Base-by-base conservation (phyloP, 2,888 invertebrate species). In the Amiota communis region DNA sequence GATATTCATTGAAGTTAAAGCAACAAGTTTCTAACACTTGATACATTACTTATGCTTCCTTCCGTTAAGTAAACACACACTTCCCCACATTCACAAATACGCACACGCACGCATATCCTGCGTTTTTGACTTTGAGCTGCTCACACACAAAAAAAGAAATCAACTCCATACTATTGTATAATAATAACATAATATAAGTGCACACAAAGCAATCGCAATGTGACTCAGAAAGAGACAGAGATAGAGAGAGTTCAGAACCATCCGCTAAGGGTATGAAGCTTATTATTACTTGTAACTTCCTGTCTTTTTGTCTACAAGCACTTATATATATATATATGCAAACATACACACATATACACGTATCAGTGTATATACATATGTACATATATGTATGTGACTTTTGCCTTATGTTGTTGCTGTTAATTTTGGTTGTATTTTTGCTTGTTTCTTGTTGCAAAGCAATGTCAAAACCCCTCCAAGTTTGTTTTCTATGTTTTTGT, bases 401-500 rank as follows among this genome's bases (percentile, higher is more conserved):
- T 63, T 63, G 46, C 46, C 63, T n/a, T 63, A 46, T 63, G 63
- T 13, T 63, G 63, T 63, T 63, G 23, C 36, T 36, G n/a, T 63
- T 23, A 15, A 12, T 1, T 1, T 63, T 63, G 23, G 6, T 36
- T 63, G 46, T 23, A 51, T 73, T 72, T 56, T 6, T 10, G 64
- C 74, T 76, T 36, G 36, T 15, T 13, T 65, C 12, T 65, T 65
- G 15, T 15, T 53, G 53, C 13, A 53, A 53, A 53, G 12, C 53
- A 53, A 15, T 12, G 20, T 36, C 6, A 6, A 36, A 36, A 36
- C 8, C 36, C 36, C 36, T 23, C 36, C 36, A 36, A 36, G 12
- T 36, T 36, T 63, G 46, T 63, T 63, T 12, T 36, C 17, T n/a
- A 20, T 77, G 74, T 80, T 65, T 64, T 67, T 75, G 77, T 72